Base-by-base conservation (phyloP, 1,140 invertebrate genomes). In the Bombus pyrosoma region DNA sequence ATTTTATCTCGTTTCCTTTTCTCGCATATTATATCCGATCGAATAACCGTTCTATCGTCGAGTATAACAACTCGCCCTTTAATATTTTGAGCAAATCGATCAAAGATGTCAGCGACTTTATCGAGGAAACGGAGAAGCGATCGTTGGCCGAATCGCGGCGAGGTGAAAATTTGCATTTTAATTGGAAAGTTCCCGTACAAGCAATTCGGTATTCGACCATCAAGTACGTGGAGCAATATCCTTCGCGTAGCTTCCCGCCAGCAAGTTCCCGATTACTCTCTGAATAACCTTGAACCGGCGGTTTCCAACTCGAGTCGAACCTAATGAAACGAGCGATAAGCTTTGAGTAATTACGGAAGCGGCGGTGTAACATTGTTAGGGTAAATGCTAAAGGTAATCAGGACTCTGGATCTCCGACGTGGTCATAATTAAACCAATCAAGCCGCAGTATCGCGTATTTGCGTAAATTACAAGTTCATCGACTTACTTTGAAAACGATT, bases 261-360 rank as follows among this genome's bases (percentile, higher is more conserved):
- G 66, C 25, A 79, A 84, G 53, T 84, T 84, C n/a, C 75, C 64
- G 66, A 84, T 84, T 84, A 76, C 75, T 79, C 47, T 53, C 59
- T n/a, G 82, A 79, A 79, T 79, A 84, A 79, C 82, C 82, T 84
- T 81, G 69, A 66, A 79, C 59, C n/a, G 39, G 25, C 4, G 32
- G 34, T 28, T 43, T 73, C 69, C 32, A 34, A 6, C 41, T 37
- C 22, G 18, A 34, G 57, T 74, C 43, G 71, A 74, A 85, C 81
- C 39, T 85, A 85, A 81, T 74, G 83, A 73, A 81, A 85, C 69
- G 57, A 53, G 28, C 69, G 41, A 85, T 85, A 73, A 85, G 69
- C 83, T 81, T 80, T 74, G 78, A 81, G 77, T 85, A 85, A 85
- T 85, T 73, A 85, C 68, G 68, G 2, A 28, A 41, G 15, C n/a